These are phyloP conservation scores for Laticauda laticaudata DNA, from an alignment of 2,113 vertebrate species.

Conservation along the genomic window DNA sequence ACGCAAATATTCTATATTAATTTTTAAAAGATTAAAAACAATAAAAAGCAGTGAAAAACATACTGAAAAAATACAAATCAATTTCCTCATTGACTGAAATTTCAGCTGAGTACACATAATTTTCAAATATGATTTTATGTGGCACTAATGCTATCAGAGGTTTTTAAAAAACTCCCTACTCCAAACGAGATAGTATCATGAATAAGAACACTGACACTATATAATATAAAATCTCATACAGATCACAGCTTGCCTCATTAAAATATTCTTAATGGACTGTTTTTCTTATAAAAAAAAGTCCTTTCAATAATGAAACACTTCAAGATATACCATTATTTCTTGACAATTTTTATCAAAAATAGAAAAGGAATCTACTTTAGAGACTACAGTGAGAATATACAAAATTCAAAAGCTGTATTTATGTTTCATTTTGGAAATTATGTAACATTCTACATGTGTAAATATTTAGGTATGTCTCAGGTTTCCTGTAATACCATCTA, in stretches of 20 bases:
- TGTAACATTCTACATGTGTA: neutral
- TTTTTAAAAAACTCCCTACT: neutral
- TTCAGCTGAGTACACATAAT: constrained; percentile 25
- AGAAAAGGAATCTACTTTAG: neutral
- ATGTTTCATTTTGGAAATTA: neutral
- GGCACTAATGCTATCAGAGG: neutral
- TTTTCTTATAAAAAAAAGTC: neutral
- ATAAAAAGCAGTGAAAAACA: constrained; percentile 49
- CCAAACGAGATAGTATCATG: constrained; percentile 36
- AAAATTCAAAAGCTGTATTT: neutral
- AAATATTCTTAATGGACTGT: neutral
- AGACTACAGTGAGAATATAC: constrained; percentile 2
- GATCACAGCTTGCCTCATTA: neutral
- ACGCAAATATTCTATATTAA: constrained; percentile 62
- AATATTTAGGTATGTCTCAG: neutral
- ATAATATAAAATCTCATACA: neutral
- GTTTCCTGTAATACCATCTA: neutral
- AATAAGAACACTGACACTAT: neutral
- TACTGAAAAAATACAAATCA: constrained; percentile 43
- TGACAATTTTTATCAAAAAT: constrained; percentile 38
- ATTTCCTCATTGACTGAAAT: constrained; percentile 39
- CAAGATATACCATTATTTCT: constrained; percentile 26
- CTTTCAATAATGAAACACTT: neutral
- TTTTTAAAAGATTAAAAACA: constrained; percentile 39
- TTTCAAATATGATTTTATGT: constrained; percentile 9